Conservation (phyloP, 2,888 invertebrate genomes). For the Cheilosia soror region DNA sequence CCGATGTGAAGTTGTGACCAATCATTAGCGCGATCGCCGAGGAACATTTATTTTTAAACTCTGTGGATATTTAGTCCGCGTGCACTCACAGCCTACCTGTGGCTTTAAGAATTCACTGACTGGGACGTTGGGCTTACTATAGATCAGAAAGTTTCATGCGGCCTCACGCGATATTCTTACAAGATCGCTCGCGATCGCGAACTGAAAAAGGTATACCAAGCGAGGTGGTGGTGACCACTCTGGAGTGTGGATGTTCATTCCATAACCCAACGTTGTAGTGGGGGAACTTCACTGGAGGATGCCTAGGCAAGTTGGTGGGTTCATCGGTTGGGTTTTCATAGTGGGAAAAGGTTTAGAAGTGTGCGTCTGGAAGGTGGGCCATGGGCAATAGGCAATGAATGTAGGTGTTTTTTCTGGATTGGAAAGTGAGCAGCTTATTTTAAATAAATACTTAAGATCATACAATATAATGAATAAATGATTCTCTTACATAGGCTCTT, state of each 20-base stretch:
- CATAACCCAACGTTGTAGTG: constrained; percentile 5
- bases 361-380: constrained; percentile 18
- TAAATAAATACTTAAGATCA: background rate
- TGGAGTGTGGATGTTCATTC: constrained; percentile 52
- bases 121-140: constrained; percentile 45
- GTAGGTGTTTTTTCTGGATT: background rate
- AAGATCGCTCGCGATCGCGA: constrained; percentile 44
- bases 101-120: constrained; percentile 72
- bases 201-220: constrained; percentile 55
- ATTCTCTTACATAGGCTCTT: too few relatives aligned
- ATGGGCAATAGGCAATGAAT: background rate
- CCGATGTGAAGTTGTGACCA: constrained; percentile 41
- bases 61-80: constrained; percentile 43
- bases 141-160: constrained; percentile 58
- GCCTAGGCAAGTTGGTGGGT: background rate
- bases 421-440: background rate
- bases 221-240: constrained; percentile 52
- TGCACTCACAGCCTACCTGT: constrained; percentile 72
- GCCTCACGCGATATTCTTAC: constrained; percentile 39
- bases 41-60: constrained; percentile 39
- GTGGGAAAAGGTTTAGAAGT: constrained; percentile 24
- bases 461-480: too few relatives aligned
- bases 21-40: constrained; percentile 34
- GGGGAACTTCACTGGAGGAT: background rate
- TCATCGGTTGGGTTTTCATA: constrained; percentile 25